Base-by-base conservation (phyloP, 2,888 invertebrate species). In the Eupithecia pulchellata region DNA sequence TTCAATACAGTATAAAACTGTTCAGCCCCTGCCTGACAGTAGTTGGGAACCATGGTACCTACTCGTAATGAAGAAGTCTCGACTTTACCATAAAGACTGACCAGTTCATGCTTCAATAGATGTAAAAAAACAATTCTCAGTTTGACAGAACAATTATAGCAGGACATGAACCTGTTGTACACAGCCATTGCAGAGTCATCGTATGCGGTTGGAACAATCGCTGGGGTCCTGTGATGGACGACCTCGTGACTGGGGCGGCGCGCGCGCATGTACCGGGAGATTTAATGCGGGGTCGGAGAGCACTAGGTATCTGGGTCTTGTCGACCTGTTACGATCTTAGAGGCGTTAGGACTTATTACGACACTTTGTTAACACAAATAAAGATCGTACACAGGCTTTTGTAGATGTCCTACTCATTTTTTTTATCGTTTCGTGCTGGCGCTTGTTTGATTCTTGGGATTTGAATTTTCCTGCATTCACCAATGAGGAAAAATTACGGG, bases 211-310 rank as follows among this genome's bases (percentile, higher is more conserved):
- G 70, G 73, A 75, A 71, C 75, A 74, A 75, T 73, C 74, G 79
- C 82, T 78, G 86, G 85, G 86, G 86, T 86, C 85, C 78, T 65
- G 72, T 82, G 88, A 88, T 82, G 82, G 83, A 88, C 82, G 83
- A 74, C 80, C 79, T 83, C 88, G 87, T 87, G 88, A 87, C 87
- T 79, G 66, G 42, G 67, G 64, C 64, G 58, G 72, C 65, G 70
- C 70, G 67, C 71, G 77, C 72, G 74, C 82, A 80, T 85, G 68
- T 69, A 66, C 64, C 29, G 20, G 25, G 52, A 72, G 74, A 78
- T 78, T 78, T 78, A 77, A 74, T 78, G 74, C 67, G 68, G 69
- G 75, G 72, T 74, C 77, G 77, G 30, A 66, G 78, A 73, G 76
- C 76, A 75, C 66, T 74, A 73, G 75, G 78, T 75, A 78, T 76